Evolutionary conservation across 2,888 invertebrate species (phyloP), one percentile per base, ranked within the genome.

Genomic region (Pandemis cinnamomeana): DNA sequence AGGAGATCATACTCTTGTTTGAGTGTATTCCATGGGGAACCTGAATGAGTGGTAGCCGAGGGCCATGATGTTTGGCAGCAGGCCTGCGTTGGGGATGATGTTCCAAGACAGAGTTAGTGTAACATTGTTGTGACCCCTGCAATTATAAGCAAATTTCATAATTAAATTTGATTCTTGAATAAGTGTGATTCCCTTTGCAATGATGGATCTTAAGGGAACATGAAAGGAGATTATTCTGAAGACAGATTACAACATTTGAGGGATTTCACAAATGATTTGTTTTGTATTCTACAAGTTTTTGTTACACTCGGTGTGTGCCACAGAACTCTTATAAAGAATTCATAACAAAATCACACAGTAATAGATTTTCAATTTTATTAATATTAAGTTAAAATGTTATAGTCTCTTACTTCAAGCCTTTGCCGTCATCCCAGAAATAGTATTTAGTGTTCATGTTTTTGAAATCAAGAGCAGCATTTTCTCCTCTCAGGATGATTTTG

Each of bases 361-460:
- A 36, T 36, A 36, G 27, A 36, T 46, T 46, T 46, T 5, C 11
- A 46, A 46, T 11, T 46, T 46, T 46, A 46, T 2, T 46, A 11
- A 11, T 46, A 51, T 51, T 44, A 5, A 7, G 48, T n/a, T 15
- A 36, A 41, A 53, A 53, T 53, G 67, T 2, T 36, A 36, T 36
- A 36, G 27, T 36, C 27, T 46, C 71, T 95, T 95, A 98, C 98
- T 96, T 98, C 68, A 99, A 95, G 81, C 99, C 99, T 91, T 98
- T 98, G 76, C 99, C 99, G 95, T 99, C 99, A 95, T 99, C 99
- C 98, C 99, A 99, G 95, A 99, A 99, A 88, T 99, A 99, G 93
- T 99, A 99, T 87, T 99, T 99, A 2, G 99, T 98, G 89, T 99
- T 98, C 95, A 98, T 97, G 85, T 98, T 98, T 87, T 98, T 98